Base-by-base conservation (phyloP, 2,797 vertebrate species). In the Bradypus variegatus region DNA sequence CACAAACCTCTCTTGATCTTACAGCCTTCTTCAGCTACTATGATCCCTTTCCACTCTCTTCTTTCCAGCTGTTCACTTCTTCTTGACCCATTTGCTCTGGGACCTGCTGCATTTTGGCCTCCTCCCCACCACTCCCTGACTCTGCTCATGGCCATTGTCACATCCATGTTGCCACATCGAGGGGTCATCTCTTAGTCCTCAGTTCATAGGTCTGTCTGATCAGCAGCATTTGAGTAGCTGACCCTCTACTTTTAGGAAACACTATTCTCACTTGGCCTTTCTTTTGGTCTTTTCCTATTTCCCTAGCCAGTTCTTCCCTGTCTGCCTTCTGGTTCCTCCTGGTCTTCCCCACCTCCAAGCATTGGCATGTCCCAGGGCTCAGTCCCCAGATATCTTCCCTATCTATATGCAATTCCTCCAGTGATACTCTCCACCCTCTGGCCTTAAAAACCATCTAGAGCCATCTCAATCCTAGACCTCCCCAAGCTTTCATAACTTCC, bases 31-130 rank as follows among this genome's bases (percentile, higher is more conserved):
- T 84, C 45, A 65, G 53, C 53, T 15, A 2, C 16, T 29, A 7
- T 0, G 0, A 31, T 9, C 25, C 33, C 6, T 1, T 0, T 60
- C 58, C n/a, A 48, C 23, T 19, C 25, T 25, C 50, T 14, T 1
- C 33, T 65, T 78, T 45, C 55, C 70, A 87, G 65, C n/a, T 41
- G 36, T 60, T 21, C 19, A 14, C 38, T 8, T 62, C n/a, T 13
- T 65, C 69, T 86, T 23, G 8, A 14, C 45, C 67, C 33, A 0
- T 38, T 38, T 67, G 58, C 50, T 33, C 60, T 55, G 19, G 50
- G 53, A 8, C 18, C 6, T 12, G 10, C n/a, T 60, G 12, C 72
- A 38, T 21, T 50, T 25, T 53, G 53, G 31, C 36, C 29, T 45
- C 9, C 8, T 41, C 77, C 38, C 50, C 41, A 36, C 31, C 3